Base-by-base conservation (phyloP, 2,888 invertebrate species). In the Mythimna vitellina region DNA sequence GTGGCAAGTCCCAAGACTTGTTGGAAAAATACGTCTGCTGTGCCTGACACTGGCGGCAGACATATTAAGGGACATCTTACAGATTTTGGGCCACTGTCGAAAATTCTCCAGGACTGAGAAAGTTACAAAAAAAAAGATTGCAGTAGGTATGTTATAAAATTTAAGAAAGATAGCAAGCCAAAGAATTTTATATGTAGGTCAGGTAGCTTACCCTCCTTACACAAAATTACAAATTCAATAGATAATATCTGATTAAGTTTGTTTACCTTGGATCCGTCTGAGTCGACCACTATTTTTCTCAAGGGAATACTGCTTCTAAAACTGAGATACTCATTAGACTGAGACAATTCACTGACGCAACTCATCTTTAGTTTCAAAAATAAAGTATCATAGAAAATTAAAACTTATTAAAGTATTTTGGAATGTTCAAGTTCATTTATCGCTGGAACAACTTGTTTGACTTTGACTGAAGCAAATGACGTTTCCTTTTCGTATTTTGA, bases 1-100 rank as follows among this genome's bases (percentile, higher is more conserved):
- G 98, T 97, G 22, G 98, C 97, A 20, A 99, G 94, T 1, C 98
- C 97, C 88, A 99, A 96, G 38, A 99, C 97, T 95, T 99, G 99
- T 89, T 97, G 97, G 91, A 97, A 99, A 94, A 97, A 99, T 65
- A 98, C 97, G 94, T 99, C 99, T 12, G 99, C 98, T 17, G 98
- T 98, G 4, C 99, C 99, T 83, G 98, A 98, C 4, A 98, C 98
- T 32, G 99, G 98, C 12, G 99, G 98, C 81, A 99, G 96, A 94
- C 98, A 99, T 84, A 99, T 95, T 54, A 99, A 89, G 0, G 99
- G 99, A 86, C 98, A 98, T 75, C 96, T 97, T 0, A 99, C 97
- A 66, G 97, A 97, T 91, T 97, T 97, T 12, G 99, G 99, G 42
- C 98, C 99, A 72, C 98, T 98, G 91, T 99, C 99, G 91, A 98